Base-by-base conservation (phyloP, 1,140 invertebrate genomes). In the Trichoplusia ni region DNA sequence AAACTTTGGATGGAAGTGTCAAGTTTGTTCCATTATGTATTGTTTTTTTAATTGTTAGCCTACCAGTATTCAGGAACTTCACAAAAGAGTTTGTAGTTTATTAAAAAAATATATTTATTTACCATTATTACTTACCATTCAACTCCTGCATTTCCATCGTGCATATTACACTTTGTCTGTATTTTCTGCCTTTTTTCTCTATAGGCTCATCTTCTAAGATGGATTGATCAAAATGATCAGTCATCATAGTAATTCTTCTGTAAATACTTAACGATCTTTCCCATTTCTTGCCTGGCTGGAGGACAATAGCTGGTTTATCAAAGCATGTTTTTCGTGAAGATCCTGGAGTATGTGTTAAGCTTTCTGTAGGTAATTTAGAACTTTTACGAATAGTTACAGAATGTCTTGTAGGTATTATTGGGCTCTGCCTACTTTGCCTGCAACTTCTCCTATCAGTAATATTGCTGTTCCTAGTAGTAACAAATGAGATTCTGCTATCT, bases 271-370 rank as follows among this genome's bases (percentile, higher is more conserved):
- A 63, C 4, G 87, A 90, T 58, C 89, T 81, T 56, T 89, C 86
- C 88, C 88, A 91, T 77, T 85, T 82, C 60, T 91, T 91, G 1
- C 89, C 90, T 14, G 90, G 89, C 38, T 85, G 80, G 4, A 90
- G 59, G 4, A 88, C 78, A 66, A 90, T 87, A 9, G 56, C 65
- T 64, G 71, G 77, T 73, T 79, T 82, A n/a, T 73, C 72, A 4
- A 60, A 67, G 11, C 29, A 44, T 9, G 40, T 18, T 13, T 58
- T 44, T 64, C 64, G 31, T 2, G 49, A 49, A 35, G 18, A 9
- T 25, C 35, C 35, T 33, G 37, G 31, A 38, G 42, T 35, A 8
- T 25, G 18, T 53, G 11, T 58, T 11, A 46, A 35, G 19, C 49
- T 42, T 63, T 44, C 56, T 27, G 29, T 64, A 31, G 18, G n/a